Evolutionary conservation across 92 coral and sea anemone genomes (phyloP), one percentile per base, ranked within the genome.

Genomic region (Umimayanthus kanabou): DNA sequence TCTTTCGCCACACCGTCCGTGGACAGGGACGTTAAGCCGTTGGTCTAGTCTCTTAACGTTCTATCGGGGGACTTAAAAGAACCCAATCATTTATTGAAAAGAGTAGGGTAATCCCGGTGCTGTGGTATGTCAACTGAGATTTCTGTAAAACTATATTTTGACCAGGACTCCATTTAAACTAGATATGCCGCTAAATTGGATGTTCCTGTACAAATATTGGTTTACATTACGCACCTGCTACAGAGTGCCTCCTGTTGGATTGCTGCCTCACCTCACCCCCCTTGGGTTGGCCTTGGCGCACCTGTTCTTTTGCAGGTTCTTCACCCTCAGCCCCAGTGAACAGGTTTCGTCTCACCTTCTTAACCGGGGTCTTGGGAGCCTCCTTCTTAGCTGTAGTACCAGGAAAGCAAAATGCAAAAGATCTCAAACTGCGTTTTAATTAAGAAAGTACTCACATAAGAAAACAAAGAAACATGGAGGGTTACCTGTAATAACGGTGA

Each of bases 261-360:
- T 88, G 79, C 77, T 89, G 88, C 49, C 85, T 90, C 69, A n/a
- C 87, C 43, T 71, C 33, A 77, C 39, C 77, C 50, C 77, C 90
- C 88, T 43, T 85, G 86, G 49, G 61, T 90, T 85, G 95, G 90
- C 10, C 53, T n/a, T 75, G 87, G 74, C n/a, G 55, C 70, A 80
- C 47, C 73, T 47, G 80, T 57, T 40, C 77, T 70, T 29, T 85
- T 57, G 28, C 71, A 78, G 39, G 91, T 85, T 74, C 89, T 20
- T 74, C 88, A 76, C 67, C 93, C 23, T 80, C 94, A 2, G 76
- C 88, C 58, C 81, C 95, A 26, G 87, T 93, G 85, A 97, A 97
- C 33, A 97, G 88, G 76, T 97, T 97, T 77, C 99, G 92, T 58
- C 98, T 93, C 57, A 97, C 99, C 87, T 89, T 93, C 76, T 95